phyloP scores from a whole-genome alignment of 2,113 vertebrate genomes.

The Myrmecophaga tridactyla region DNA sequence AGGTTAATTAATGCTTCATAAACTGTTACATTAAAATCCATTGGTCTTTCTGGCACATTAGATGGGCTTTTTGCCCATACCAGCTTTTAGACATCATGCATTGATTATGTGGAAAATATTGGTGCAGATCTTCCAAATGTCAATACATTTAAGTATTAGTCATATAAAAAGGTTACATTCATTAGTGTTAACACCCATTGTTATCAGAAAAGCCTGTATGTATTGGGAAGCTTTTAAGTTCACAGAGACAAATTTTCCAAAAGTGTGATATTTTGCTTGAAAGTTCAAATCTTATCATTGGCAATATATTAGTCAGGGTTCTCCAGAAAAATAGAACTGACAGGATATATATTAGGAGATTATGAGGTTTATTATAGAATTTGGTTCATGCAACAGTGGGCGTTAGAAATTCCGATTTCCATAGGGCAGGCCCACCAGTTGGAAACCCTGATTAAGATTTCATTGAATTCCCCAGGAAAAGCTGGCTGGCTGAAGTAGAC shows the following conservation, averaged over 20 bases:
- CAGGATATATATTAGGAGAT: too few relatives aligned
- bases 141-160: background rate
- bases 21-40: background rate
- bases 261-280: background rate
- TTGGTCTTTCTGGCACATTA: background rate
- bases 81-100: background rate
- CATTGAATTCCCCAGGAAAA: too few relatives aligned
- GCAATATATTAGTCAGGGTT: background rate
- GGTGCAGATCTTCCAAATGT: background rate
- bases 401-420: too few relatives aligned
- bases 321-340: too few relatives aligned
- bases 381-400: too few relatives aligned
- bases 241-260: background rate
- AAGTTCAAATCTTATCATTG: background rate
- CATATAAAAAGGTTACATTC: background rate
- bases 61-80: background rate
- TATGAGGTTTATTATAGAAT: too few relatives aligned
- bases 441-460: too few relatives aligned
- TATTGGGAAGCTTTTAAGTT: background rate
- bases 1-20: background rate
- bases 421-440: too few relatives aligned
- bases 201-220: background rate
- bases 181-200: background rate
- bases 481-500: too few relatives aligned
- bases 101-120: conserved; percentile 6